A percentile compares a stretch with the other conserved stretches of the same genome.
Evolutionary conservation across 2,797 vertebrate genomes (phyloP).

Genomic region (Urosaurus nigricauda): DNA sequence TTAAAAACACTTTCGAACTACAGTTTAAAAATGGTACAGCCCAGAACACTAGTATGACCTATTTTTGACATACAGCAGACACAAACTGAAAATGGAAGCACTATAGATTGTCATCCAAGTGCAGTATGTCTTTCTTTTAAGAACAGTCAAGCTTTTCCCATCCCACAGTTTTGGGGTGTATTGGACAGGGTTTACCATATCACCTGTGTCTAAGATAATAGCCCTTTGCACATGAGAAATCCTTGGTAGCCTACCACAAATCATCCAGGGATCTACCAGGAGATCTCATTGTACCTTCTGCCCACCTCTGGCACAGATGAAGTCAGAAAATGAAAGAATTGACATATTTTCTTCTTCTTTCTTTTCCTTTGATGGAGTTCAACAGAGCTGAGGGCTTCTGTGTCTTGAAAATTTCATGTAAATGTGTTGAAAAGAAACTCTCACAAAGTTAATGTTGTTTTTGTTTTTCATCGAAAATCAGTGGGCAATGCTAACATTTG

Average conservation of each 20-base stretch:
- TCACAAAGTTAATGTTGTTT: too few species aligned
- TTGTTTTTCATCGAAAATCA: too few species aligned
- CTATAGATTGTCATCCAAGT: not conserved
- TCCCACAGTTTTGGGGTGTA: not conserved
- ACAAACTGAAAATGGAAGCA: not conserved
- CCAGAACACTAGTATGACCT: not conserved
- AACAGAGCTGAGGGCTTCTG: not conserved
- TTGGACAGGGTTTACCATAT: not conserved
- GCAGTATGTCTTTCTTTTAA: not conserved
- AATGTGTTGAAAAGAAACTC: too few species aligned
- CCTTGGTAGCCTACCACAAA: not conserved
- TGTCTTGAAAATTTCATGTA: too few species aligned
- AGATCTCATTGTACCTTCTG: not conserved
- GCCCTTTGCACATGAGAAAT: not conserved
- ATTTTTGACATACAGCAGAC: not conserved
- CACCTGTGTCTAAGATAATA: not conserved
- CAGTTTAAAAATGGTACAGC: not conserved
- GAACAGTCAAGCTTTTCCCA: not conserved
- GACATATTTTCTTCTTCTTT: not conserved
- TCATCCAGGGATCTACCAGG: not conserved
- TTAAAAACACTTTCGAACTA: not conserved
- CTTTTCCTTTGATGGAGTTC: not conserved
- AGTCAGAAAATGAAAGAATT: not conserved
- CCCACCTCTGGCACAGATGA: not conserved
- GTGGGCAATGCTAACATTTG: too few species aligned